Conservation (phyloP, 2,113 vertebrate species). For the Grammomys dolichurus region DNA sequence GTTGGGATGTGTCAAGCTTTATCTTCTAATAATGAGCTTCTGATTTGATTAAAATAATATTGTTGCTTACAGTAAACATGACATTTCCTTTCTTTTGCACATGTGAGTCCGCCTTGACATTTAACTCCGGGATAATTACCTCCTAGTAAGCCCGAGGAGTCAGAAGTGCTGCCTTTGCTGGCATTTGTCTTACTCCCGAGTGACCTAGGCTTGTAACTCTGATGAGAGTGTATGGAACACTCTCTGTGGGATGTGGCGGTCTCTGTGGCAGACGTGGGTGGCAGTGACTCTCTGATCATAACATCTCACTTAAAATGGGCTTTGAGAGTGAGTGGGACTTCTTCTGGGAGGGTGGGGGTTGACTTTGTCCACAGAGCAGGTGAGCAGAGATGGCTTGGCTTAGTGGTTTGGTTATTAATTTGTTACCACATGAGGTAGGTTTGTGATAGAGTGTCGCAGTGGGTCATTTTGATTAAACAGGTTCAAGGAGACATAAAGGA, state of each 20-base stretch:
- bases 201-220: conserved; percentile 80
- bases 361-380: conserved; percentile 58
- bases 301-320: conserved; percentile 69
- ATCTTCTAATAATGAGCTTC: conserved; percentile 67
- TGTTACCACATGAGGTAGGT: conserved; percentile 75
- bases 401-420: conserved; percentile 82
- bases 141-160: conserved; percentile 65
- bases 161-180: conserved; percentile 80
- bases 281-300: conserved; percentile 50
- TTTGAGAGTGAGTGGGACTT: conserved; percentile 82
- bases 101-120: conserved; percentile 77
- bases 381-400: conserved; percentile 64
- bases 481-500: conserved; percentile 80
- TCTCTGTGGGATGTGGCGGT: conserved; percentile 27
- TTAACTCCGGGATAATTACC: conserved; percentile 84
- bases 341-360: conserved; percentile 76
- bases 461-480: conserved; percentile 87
- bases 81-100: conserved; percentile 78
- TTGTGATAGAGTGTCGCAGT: conserved; percentile 83
- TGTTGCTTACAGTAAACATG: conserved; percentile 76
- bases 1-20: not conserved
- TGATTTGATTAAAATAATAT: conserved; percentile 76
- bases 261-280: conserved; percentile 62
- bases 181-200: conserved; percentile 78
- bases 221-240: conserved; percentile 70